Evolutionary conservation across 1,140 invertebrate genomes (phyloP).

Genomic region (Eriosoma lanigerum): DNA sequence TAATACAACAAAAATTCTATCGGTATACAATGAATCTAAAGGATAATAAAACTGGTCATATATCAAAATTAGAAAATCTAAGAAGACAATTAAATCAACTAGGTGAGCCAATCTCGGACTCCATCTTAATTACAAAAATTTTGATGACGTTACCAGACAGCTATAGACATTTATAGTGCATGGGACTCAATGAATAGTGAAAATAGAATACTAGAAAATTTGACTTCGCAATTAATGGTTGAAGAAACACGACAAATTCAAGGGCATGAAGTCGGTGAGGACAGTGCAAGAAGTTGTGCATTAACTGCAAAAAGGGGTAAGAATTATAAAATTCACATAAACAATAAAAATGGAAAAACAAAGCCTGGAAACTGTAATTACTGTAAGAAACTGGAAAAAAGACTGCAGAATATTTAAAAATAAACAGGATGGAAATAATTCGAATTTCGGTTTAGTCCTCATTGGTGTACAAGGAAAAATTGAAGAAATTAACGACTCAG

Average conservation of each 20-base stretch:
- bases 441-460: too few relatives aligned
- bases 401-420: too few relatives aligned
- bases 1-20: slow-evolving; percentile 23
- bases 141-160: not conserved
- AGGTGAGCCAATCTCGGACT: too few relatives aligned
- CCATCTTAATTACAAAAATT: not conserved
- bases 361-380: too few relatives aligned
- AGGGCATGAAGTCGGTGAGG: not conserved
- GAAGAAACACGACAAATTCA: not conserved
- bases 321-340: too few relatives aligned
- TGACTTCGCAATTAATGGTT: not conserved
- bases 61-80: not conserved
- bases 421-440: too few relatives aligned
- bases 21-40: not conserved
- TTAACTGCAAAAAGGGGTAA: too few relatives aligned
- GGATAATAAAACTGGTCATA: not conserved
- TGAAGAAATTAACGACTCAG: too few relatives aligned
- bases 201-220: not conserved
- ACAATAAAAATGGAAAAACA: too few relatives aligned
- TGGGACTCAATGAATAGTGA: not conserved
- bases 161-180: slow-evolving; percentile 1
- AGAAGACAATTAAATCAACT: too few relatives aligned
- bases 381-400: too few relatives aligned
- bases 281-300: not conserved
- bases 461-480: too few relatives aligned